phyloP scores from a whole-genome alignment of 2,797 vertebrate genomes.

The Chrysolophus pictus region DNA sequence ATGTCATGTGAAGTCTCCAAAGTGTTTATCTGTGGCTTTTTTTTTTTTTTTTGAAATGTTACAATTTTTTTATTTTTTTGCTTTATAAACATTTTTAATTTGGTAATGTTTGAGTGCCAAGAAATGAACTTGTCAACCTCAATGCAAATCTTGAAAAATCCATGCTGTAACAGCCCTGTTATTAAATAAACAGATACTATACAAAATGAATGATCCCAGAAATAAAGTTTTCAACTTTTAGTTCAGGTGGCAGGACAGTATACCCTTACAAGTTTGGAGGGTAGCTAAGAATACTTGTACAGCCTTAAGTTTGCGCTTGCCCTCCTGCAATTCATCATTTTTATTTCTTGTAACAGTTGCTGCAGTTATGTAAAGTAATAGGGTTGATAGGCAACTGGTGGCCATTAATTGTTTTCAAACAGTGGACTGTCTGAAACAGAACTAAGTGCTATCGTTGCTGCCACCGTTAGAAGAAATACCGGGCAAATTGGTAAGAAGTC shows the following conservation, averaged over 20 bases:
- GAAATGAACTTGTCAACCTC: constrained; percentile 31
- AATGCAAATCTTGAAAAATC: constrained; percentile 21
- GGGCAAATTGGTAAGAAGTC: not conserved
- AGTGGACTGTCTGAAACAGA: not conserved
- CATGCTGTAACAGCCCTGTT: constrained; percentile 47
- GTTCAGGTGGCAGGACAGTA: not conserved
- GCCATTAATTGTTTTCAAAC: not conserved
- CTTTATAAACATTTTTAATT: not conserved
- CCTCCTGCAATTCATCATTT: not conserved
- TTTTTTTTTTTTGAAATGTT: constrained; percentile 11
- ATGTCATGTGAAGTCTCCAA: not conserved
- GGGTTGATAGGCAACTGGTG: not conserved
- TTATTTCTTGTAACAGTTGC: not conserved
- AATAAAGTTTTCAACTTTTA: constrained; percentile 7
- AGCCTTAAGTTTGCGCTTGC: not conserved
- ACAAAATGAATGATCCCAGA: not conserved
- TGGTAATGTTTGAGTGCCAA: constrained; percentile 41
- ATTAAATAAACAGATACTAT: constrained; percentile 45
- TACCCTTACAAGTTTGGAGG: not conserved
- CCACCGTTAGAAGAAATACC: not conserved
- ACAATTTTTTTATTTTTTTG: not conserved
- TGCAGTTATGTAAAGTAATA: not conserved
- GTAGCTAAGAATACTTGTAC: rapidly evolving
- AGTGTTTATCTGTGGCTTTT: not conserved
- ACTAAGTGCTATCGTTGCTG: not conserved